Conservation (phyloP, 2,113 vertebrate species). For the Kobus ellipsiprymnus region DNA sequence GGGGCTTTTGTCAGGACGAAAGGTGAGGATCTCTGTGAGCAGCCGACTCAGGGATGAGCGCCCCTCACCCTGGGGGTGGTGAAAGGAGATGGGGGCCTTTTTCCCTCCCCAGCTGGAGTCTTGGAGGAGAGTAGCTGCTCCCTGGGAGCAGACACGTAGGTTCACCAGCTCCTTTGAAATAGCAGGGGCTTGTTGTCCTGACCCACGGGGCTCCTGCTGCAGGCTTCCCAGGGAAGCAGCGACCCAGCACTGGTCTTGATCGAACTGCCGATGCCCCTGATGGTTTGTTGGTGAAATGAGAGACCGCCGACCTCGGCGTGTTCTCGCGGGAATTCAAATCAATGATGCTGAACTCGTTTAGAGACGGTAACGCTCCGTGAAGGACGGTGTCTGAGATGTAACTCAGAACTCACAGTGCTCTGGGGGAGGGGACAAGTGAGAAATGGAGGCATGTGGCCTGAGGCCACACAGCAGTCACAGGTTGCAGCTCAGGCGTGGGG, state of each 20-base stretch:
- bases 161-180: fast-evolving
- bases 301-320: fast-evolving
- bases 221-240: fast-evolving
- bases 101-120: not conserved
- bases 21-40: fast-evolving
- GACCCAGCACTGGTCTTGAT: fast-evolving
- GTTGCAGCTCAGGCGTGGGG: fast-evolving
- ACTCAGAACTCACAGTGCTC: fast-evolving
- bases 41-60: not conserved
- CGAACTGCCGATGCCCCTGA: not conserved
- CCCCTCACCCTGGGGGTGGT: not conserved
- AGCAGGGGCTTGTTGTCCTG: not conserved
- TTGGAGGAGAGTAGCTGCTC: not conserved
- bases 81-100: not conserved
- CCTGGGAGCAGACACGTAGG: fast-evolving
- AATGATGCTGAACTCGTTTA: fast-evolving
- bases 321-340: not conserved
- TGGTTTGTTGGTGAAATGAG: not conserved
- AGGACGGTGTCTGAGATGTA: fast-evolving
- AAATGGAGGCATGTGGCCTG: not conserved
- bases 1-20: not conserved
- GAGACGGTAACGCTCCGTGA: fast-evolving
- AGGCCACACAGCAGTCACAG: fast-evolving
- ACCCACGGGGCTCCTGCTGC: fast-evolving
- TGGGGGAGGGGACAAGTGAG: not conserved